A percentile compares a stretch with the other conserved stretches of the same genome.
phyloP scores from a whole-genome alignment of 2,797 vertebrate species.

The Perodicticus potto region DNA sequence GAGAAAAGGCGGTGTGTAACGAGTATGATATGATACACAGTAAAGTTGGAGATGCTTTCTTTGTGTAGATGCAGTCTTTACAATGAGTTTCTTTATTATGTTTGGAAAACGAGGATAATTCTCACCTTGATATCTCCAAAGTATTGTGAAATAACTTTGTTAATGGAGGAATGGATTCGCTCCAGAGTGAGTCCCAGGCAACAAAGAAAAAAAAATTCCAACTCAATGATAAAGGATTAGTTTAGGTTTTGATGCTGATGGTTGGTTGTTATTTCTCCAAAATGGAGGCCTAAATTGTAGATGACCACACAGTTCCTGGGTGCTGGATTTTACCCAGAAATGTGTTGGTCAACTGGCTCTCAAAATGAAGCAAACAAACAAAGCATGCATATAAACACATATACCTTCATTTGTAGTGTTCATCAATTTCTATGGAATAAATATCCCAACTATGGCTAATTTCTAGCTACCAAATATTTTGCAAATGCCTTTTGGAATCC shows the following conservation, averaged over 20 bases:
- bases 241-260: not conserved
- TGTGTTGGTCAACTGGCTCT: not conserved
- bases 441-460: not conserved
- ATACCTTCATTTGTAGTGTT: not conserved
- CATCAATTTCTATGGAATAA: not conserved
- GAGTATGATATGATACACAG: not conserved
- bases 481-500: not conserved
- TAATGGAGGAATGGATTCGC: not conserved
- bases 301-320: not conserved
- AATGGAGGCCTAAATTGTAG: not conserved
- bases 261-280: not conserved
- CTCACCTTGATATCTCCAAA: constrained; percentile 20
- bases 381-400: not conserved
- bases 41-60: constrained; percentile 21
- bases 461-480: not conserved
- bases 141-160: not conserved
- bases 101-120: constrained; percentile 17
- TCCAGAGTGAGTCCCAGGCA: not conserved
- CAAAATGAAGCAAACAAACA: not conserved
- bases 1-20: not conserved
- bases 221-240: not conserved
- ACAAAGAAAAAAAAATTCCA: not conserved
- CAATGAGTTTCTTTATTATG: not conserved
- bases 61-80: not conserved
- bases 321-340: not conserved